Evolutionary conservation across 2,113 vertebrate genomes (phyloP).

Genomic region (Tachysurus vachellii): DNA sequence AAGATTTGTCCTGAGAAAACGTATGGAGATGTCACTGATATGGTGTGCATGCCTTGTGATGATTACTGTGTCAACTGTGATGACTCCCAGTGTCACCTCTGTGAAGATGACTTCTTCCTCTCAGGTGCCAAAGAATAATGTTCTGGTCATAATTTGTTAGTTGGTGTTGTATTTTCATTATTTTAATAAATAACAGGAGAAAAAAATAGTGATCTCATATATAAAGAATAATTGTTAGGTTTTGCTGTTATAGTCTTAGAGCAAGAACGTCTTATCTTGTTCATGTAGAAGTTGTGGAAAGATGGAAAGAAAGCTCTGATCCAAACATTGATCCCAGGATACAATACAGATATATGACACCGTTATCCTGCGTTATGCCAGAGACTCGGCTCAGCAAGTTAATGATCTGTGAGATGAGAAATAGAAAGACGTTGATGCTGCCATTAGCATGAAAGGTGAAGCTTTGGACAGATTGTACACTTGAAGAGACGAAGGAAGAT

Average conservation of each 20-base stretch:
- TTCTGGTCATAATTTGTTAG: not conserved
- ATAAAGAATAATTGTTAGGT: not conserved
- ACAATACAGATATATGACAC: not conserved
- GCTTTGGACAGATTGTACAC: not conserved
- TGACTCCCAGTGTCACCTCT: slow-evolving; percentile 76
- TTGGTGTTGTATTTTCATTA: not conserved
- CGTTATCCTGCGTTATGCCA: not conserved
- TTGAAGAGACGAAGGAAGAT: not conserved
- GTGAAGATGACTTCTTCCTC: slow-evolving; percentile 79
- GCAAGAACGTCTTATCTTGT: not conserved
- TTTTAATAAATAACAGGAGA: not conserved
- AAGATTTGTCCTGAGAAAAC: slow-evolving; percentile 81
- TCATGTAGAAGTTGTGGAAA: not conserved
- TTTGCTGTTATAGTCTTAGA: not conserved
- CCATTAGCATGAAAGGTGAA: not conserved
- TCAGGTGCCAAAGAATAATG: slow-evolving; percentile 68
- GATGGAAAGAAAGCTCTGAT: no score
- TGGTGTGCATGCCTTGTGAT: slow-evolving; percentile 73
- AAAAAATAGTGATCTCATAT: not conserved
- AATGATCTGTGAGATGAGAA: not conserved
- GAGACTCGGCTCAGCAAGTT: not conserved
- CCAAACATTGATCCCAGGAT: not conserved
- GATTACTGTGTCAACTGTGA: slow-evolving; percentile 79
- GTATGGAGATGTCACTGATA: slow-evolving; percentile 63
- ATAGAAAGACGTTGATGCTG: not conserved